A percentile compares a stretch with the other conserved stretches of the same genome.
These are phyloP conservation scores for Aethes cnicana DNA, from an alignment of 2,888 invertebrate genomes.

Conservation along the genomic window DNA sequence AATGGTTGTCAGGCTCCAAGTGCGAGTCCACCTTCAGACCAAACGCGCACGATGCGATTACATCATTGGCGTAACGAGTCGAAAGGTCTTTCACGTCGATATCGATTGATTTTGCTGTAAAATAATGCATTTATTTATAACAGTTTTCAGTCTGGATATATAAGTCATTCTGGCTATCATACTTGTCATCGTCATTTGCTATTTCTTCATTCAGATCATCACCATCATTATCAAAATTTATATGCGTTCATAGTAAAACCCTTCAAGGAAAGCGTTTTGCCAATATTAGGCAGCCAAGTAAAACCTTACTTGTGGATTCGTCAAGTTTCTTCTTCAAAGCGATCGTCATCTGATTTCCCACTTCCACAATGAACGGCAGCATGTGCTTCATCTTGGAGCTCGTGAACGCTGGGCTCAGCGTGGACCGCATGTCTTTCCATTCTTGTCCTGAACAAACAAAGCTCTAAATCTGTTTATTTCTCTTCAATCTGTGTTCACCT, in stretches of 20 bases:
- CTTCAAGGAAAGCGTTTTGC: no score
- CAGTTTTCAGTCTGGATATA: no score
- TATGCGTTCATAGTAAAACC: no score
- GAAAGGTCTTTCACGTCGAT: constrained; percentile 60
- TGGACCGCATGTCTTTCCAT: constrained; percentile 36
- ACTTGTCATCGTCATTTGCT: no score
- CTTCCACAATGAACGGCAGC: constrained; percentile 21
- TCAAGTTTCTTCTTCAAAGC: background rate
- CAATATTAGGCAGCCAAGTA: background rate
- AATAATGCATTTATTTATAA: no score
- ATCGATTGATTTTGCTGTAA: constrained; percentile 35
- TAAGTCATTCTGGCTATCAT: no score
- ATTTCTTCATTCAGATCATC: no score
- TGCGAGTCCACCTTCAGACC: constrained; percentile 77
- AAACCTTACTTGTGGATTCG: background rate
- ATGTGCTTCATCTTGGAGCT: constrained; percentile 52
- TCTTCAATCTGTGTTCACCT: no score
- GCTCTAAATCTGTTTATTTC: no score
- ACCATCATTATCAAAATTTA: no score
- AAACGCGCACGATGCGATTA: constrained; percentile 69
- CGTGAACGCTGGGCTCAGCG: constrained; percentile 52
- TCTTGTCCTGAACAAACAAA: background rate
- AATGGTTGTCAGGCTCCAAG: constrained; percentile 73
- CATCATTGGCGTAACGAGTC: constrained; percentile 65
- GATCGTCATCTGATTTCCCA: background rate